Conservation (phyloP, 2,797 vertebrate species). For the Phyllotis vaccarum region DNA sequence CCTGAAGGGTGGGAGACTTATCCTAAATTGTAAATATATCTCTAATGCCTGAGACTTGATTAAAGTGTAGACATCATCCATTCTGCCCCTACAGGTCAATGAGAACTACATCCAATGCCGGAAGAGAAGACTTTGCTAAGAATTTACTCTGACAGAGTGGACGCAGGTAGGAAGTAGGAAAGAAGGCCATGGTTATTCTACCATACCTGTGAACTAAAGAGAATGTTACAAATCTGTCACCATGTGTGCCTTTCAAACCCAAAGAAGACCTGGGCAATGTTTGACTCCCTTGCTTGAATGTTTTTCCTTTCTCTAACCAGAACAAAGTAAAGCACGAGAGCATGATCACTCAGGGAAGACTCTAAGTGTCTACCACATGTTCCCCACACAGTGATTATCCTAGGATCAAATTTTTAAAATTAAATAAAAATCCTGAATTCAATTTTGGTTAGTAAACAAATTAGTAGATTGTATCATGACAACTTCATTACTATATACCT, state of each 20-base stretch:
- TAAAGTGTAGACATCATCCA: neutral
- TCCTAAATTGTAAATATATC: constrained; percentile 1
- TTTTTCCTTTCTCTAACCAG: neutral
- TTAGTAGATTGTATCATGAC: neutral
- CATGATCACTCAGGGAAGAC: neutral
- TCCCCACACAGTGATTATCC: neutral
- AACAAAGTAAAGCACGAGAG: neutral
- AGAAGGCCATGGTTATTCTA: neutral
- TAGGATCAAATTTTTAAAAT: neutral
- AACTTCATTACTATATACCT: neutral
- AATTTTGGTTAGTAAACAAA: neutral
- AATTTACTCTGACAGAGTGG: neutral
- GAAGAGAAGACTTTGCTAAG: neutral
- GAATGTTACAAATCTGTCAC: neutral
- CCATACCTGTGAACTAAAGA: neutral
- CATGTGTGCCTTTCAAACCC: neutral
- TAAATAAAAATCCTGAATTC: neutral
- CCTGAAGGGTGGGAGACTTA: neutral
- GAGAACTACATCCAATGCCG: neutral
- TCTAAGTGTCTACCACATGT: neutral
- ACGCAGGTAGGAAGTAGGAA: neutral
- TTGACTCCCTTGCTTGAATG: neutral
- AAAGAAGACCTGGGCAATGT: neutral
- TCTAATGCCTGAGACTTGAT: neutral
- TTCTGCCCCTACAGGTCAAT: neutral